phyloP scores from a whole-genome alignment of 2,797 vertebrate species.

The Aldrovandia affinis region DNA sequence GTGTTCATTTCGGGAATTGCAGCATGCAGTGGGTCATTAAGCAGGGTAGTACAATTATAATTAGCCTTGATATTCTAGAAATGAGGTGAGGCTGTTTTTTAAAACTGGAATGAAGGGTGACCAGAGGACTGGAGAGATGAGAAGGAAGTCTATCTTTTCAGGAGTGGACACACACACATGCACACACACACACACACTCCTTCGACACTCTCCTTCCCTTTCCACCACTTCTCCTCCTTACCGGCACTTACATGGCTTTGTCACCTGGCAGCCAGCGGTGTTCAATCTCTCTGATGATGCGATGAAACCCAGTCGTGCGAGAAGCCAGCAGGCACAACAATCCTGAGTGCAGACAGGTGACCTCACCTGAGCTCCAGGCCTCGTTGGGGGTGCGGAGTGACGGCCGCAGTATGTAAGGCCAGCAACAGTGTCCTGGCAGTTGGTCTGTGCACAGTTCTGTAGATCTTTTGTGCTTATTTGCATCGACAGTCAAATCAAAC shows the following conservation, averaged over 20 bases:
- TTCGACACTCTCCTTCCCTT: constrained; percentile 22
- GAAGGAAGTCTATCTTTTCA: not conserved
- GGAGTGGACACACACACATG: not conserved
- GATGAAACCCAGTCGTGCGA: constrained; percentile 32
- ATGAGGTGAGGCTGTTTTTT: not conserved
- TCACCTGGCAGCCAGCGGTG: constrained; percentile 60
- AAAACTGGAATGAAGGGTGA: not conserved
- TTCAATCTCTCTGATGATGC: constrained; percentile 42
- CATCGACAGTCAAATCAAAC: not conserved
- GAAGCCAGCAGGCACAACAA: not conserved
- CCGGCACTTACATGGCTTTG: constrained; percentile 43
- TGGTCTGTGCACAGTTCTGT: not conserved
- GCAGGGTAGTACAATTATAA: not conserved
- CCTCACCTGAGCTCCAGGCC: not conserved
- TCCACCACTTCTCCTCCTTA: constrained; percentile 32
- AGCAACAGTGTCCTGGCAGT: not conserved
- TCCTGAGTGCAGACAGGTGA: not conserved
- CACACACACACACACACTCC: not conserved
- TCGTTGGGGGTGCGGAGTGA: not conserved
- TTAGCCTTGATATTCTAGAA: not conserved
- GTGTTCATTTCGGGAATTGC: not conserved
- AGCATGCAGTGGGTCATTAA: not conserved
- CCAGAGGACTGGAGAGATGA: not conserved
- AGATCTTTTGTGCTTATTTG: not conserved
- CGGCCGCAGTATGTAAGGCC: not conserved